A percentile compares a stretch with the other conserved stretches of the same genome.
Evolutionary conservation across 2,113 vertebrate genomes (phyloP).

Genomic region (Laticauda laticaudata): DNA sequence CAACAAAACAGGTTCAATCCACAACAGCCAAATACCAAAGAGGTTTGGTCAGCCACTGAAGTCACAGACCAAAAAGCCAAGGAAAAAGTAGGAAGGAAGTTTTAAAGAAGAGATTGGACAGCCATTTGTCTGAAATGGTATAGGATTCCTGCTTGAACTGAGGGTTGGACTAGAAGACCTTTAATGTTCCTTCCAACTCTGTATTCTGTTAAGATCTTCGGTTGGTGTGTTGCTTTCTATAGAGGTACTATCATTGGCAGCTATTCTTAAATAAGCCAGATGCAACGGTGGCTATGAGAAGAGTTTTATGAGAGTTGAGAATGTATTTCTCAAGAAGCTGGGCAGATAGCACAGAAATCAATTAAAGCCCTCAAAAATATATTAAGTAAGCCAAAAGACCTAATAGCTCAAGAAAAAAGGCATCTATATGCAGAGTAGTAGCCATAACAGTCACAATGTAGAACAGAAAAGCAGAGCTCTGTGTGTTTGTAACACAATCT

Average conservation of each 20-base stretch:
- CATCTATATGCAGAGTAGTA: neutral
- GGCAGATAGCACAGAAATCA: neutral
- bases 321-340: neutral
- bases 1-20: neutral
- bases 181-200: neutral
- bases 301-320: neutral
- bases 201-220: neutral
- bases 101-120: neutral
- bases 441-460: neutral
- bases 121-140: neutral
- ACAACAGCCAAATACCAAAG: neutral
- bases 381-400: neutral
- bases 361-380: neutral
- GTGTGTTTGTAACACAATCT: slow-evolving; percentile 2
- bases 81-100: neutral
- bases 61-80: neutral
- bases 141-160: neutral
- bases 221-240: neutral
- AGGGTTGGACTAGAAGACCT: neutral
- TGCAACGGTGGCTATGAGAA: neutral
- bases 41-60: neutral
- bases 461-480: neutral
- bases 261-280: neutral
- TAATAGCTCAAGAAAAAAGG: neutral
- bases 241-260: neutral